These are phyloP conservation scores for Mastomys coucha DNA, from an alignment of 2,113 vertebrate genomes.

Conservation along the genomic window DNA sequence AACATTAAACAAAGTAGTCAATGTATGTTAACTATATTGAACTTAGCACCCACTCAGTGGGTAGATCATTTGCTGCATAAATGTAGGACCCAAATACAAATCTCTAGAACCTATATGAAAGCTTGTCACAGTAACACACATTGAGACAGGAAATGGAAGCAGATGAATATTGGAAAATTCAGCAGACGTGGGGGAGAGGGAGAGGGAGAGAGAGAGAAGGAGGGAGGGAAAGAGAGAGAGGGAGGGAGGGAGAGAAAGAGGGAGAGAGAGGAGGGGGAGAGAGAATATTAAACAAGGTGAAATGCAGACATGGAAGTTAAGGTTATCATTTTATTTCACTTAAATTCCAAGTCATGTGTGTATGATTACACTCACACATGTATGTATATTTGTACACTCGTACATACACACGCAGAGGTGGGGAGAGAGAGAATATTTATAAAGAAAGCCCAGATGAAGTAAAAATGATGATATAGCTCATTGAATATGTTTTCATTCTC, in stretches of 20 bases:
- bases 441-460: background rate
- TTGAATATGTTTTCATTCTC: background rate
- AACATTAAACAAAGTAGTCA: background rate
- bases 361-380: background rate
- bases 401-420: background rate
- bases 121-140: background rate
- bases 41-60: background rate
- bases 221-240: no score
- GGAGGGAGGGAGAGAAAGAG: no score
- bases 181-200: no score
- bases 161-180: background rate
- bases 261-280: no score
- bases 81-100: background rate
- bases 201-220: no score
- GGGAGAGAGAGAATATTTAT: background rate
- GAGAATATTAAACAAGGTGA: background rate
- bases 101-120: background rate
- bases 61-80: background rate
- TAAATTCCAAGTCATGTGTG: background rate
- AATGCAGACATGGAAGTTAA: background rate
- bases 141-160: background rate
- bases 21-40: background rate
- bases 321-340: background rate
- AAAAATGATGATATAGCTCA: background rate
- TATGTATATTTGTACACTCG: background rate